phyloP scores from a whole-genome alignment of 2,797 vertebrate species.

The Sternarchorhynchus goeldii region DNA sequence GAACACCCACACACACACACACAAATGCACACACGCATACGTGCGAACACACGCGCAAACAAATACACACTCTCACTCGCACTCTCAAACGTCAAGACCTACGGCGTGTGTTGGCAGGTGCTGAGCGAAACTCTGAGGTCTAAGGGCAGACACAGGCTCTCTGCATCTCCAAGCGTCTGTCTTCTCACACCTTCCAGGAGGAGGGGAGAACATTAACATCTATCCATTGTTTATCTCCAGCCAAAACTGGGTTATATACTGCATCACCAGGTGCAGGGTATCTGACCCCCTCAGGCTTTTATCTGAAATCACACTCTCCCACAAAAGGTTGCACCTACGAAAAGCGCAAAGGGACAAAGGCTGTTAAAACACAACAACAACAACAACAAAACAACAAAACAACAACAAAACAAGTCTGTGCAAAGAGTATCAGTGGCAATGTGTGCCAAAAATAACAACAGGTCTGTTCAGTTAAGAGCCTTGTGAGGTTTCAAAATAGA shows the following conservation, averaged over 20 bases:
- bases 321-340: neutral
- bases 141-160: neutral
- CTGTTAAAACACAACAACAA: no score
- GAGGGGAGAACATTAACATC: neutral
- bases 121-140: neutral
- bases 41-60: no score
- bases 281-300: slow-evolving; percentile 19
- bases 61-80: slow-evolving; percentile 7
- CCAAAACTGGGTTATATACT: slow-evolving; percentile 16
- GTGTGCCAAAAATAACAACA: no score
- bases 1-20: neutral
- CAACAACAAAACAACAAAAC: no score
- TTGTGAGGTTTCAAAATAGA: no score
- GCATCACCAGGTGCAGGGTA: slow-evolving; percentile 12
- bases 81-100: neutral
- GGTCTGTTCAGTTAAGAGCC: no score
- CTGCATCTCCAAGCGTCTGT: neutral
- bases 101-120: neutral
- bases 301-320: neutral
- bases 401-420: no score
- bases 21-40: slow-evolving; percentile 28
- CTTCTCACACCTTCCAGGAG: slow-evolving; percentile 14
- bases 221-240: neutral
- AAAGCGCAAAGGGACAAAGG: no score
- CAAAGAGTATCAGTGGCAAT: no score